Base-by-base conservation (phyloP, 2,888 invertebrate species). In the Heliconius ethilla region DNA sequence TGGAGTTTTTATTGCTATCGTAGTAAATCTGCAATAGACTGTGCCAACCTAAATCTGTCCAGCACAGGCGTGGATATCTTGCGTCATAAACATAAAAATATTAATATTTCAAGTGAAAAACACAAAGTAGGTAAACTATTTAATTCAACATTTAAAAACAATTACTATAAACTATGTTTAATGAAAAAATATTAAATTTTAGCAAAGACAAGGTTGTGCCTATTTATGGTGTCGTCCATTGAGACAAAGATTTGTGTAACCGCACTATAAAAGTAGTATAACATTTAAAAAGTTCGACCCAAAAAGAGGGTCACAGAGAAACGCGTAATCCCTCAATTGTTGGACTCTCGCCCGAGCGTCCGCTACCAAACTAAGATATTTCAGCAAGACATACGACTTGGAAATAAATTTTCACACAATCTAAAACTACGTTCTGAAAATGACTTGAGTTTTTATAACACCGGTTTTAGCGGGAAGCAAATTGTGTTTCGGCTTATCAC, bases 361-460 rank as follows among this genome's bases (percentile, higher is more conserved):
- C 78, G 84, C 83, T 82, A 83, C 85, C 84, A 82, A 83, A 83
- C 83, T 83, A 82, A 83, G 86, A 85, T 86, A 87, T 89, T 88
- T 86, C 86, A 82, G 83, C 81, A 87, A 88, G 89, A 88, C 85
- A 85, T 86, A 89, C 87, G 89, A 88, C 87, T 85, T 82, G 83
- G 84, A 86, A 90, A 88, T 91, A 90, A 88, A 91, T 91, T 89
- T 89, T 89, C 88, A 88, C 88, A 86, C 87, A 87, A 88, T 90
- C 88, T 88, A 87, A 89, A 87, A 87, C 84, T 73, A 63, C 82
- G 81, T 82, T 82, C 82, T 83, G 80, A 84, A 85, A 74, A 62
- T 59, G 25, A 74, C 77, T 82, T 70, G 29, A 74, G 75, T 37
- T 79, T 79, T 77, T 79, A 27, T 77, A 63, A 69, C 72, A 69